These are phyloP conservation scores for Axis porcinus DNA, from an alignment of 2,113 vertebrate genomes.

Conservation along the genomic window DNA sequence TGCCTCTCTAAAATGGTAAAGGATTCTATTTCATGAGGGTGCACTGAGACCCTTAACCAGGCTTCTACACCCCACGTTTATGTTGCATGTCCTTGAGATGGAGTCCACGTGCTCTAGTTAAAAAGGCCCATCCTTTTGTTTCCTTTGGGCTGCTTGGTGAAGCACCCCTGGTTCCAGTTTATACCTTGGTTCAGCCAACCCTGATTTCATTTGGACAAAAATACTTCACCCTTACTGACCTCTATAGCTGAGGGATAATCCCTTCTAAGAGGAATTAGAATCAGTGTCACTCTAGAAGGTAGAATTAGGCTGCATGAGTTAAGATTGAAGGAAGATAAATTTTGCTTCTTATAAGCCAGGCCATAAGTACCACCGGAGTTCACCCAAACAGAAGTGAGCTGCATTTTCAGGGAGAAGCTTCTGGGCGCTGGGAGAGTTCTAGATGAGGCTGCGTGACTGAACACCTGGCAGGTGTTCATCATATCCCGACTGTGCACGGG, in stretches of 20 bases:
- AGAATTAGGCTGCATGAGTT: not conserved
- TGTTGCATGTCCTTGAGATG: fast-evolving
- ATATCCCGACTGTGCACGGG: not conserved
- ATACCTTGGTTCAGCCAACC: not conserved
- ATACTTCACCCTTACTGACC: not conserved
- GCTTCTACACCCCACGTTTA: not conserved
- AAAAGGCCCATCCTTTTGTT: not conserved
- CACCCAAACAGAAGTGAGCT: not conserved
- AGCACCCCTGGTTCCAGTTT: not conserved
- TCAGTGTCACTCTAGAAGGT: not conserved
- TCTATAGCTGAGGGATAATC: not conserved
- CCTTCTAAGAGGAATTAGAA: not conserved
- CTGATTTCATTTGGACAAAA: not conserved
- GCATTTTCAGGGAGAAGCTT: not conserved
- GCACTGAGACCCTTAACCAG: not conserved
- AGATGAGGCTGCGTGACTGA: not conserved
- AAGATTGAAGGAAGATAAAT: not conserved
- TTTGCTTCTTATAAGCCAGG: not conserved
- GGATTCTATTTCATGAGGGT: not conserved
- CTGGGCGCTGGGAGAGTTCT: fast-evolving
- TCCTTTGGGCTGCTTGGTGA: not conserved
- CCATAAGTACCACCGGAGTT: not conserved
- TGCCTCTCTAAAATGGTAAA: not conserved
- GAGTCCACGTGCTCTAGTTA: too few relatives aligned
- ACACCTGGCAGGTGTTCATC: not conserved